Conservation (phyloP, 2,797 vertebrate genomes). For the Chaetodon trifasciatus region DNA sequence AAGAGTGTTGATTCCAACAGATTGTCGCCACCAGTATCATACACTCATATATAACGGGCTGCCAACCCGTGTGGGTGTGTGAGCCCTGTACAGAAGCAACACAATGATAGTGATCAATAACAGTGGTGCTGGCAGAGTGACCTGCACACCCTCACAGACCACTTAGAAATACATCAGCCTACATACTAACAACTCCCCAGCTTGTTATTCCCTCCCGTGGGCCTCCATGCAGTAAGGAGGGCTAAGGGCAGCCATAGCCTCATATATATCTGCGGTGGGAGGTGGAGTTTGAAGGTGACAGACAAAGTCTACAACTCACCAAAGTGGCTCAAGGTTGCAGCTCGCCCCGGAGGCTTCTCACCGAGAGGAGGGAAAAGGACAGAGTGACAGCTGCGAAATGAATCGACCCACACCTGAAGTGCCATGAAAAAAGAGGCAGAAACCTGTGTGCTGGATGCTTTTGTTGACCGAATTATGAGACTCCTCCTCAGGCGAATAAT, state of each 20-base stretch:
- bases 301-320: constrained; percentile 67
- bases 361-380: constrained; percentile 58
- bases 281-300: constrained; percentile 79
- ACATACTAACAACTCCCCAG: constrained; percentile 54
- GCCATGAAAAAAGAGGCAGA: constrained; percentile 14
- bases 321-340: constrained; percentile 80
- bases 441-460: constrained; percentile 12
- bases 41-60: constrained; percentile 9
- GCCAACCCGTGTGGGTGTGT: constrained; percentile 23
- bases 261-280: constrained; percentile 56
- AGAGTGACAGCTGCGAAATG: constrained; percentile 71
- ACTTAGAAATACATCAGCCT: constrained; percentile 66
- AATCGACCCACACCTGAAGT: constrained; percentile 63
- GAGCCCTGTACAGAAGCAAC: constrained; percentile 18
- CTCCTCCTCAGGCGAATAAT: no score
- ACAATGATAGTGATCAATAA: constrained; percentile 68
- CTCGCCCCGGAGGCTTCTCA: constrained; percentile 61
- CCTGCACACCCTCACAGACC: constrained; percentile 48
- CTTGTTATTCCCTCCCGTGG: constrained; percentile 64
- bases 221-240: constrained; percentile 52
- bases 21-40: not conserved
- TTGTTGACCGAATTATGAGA: constrained; percentile 32
- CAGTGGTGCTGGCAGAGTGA: constrained; percentile 38
- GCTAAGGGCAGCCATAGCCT: constrained; percentile 54
- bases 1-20: not conserved